These are phyloP conservation scores for Drosophila chauvacae DNA, from an alignment of 1,140 invertebrate genomes.

Conservation along the genomic window DNA sequence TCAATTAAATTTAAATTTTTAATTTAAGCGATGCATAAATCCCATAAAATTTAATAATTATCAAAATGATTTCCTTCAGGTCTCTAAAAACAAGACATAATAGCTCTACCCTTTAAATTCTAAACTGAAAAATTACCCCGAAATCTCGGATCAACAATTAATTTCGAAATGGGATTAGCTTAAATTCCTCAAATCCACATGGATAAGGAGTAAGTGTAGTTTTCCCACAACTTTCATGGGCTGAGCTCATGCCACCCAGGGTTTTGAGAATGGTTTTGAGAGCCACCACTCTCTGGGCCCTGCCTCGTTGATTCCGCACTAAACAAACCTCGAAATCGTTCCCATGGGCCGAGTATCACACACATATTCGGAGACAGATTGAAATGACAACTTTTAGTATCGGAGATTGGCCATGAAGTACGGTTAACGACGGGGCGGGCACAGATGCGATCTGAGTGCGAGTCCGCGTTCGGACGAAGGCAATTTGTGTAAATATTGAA, in stretches of 20 bases:
- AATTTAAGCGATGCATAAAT: background rate
- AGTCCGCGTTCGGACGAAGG: conserved; percentile 37
- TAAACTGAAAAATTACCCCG: background rate
- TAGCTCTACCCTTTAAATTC: background rate
- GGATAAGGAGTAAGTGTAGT: background rate
- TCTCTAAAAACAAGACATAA: background rate
- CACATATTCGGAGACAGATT: conserved; percentile 46
- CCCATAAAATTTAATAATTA: too few relatives aligned
- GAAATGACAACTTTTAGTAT: conserved; percentile 66
- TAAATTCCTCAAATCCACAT: background rate
- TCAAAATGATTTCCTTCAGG: background rate
- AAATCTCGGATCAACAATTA: background rate
- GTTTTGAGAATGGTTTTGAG: conserved; percentile 1
- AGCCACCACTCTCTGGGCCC: background rate
- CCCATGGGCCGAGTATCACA: conserved; percentile 52
- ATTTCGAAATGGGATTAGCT: background rate
- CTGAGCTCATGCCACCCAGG: conserved; percentile 18
- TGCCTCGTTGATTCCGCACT: conserved; percentile 31
- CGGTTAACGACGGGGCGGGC: conserved; percentile 52
- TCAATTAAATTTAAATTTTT: background rate
- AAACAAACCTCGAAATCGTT: conserved; percentile 61
- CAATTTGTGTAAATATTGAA: conserved; percentile 83
- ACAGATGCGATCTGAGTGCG: conserved; percentile 57
- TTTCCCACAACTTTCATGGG: conserved; percentile 16
- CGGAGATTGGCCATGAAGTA: conserved; percentile 64